These are phyloP conservation scores for Hemicrepidius hirtus DNA, from an alignment of 2,888 invertebrate genomes.

Conservation along the genomic window DNA sequence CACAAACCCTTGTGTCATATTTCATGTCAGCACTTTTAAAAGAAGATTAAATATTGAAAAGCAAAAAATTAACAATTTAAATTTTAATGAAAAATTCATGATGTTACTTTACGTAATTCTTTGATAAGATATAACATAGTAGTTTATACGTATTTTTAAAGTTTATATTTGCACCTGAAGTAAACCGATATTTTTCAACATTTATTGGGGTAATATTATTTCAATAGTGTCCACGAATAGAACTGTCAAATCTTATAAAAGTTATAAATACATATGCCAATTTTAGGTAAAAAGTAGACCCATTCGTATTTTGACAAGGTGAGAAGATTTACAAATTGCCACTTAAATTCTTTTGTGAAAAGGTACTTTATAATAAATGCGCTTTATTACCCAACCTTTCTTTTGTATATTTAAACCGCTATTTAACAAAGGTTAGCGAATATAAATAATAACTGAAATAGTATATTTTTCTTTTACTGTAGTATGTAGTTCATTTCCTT, in stretches of 20 bases:
- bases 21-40: constrained; percentile 8
- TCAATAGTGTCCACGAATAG: constrained; percentile 38
- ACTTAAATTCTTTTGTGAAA: constrained; percentile 60
- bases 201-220: constrained; percentile 22
- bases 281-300: constrained; percentile 50
- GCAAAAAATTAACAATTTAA: too few relatives aligned
- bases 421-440: constrained; percentile 2
- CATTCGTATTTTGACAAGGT: constrained; percentile 62
- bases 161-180: constrained; percentile 16
- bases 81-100: too few relatives aligned
- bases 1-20: constrained; percentile 1
- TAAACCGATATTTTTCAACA: constrained; percentile 43
- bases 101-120: too few relatives aligned
- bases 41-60: constrained; percentile 24
- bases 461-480: background rate
- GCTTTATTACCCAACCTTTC: constrained; percentile 32
- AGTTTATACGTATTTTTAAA: too few relatives aligned
- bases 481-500: too few relatives aligned
- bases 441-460: constrained; percentile 6
- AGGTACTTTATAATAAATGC: constrained; percentile 15
- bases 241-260: constrained; percentile 54
- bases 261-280: constrained; percentile 55
- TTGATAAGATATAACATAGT: too few relatives aligned
- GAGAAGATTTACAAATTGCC: constrained; percentile 62
- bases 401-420: constrained; percentile 10